Evolutionary conservation across 2,888 invertebrate species (phyloP), one percentile per base, ranked within the genome.

Genomic region (Anthophora plumipes): DNA sequence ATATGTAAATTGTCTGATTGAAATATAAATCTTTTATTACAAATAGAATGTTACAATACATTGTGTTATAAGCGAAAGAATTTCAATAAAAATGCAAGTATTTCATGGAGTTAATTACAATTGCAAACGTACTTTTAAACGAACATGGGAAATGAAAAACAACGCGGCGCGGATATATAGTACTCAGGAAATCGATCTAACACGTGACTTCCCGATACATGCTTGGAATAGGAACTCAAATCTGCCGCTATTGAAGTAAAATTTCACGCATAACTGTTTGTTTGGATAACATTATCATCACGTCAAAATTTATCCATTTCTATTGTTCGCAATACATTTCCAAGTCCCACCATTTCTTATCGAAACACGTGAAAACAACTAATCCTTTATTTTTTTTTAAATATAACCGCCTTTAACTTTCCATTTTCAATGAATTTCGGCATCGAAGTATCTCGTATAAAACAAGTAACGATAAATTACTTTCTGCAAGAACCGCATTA

Each of bases 161-260:
- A 48, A 37, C 50, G 9, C 12, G 22, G 55, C 6, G 52, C 12
- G 41, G n/a, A n/a, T n/a, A 50, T 57, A 71, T 43, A 37, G 14
- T 25, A 5, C n/a, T 41, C 77, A 71, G 85, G 80, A 85, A 84
- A 70, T 79, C 55, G 52, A 31, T 39, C 46, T 14, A 54, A 67
- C 68, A 48, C 85, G 86, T 86, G 86, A 86, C 85, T 74, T 86
- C 86, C 85, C 74, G 68, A 71, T 69, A 74, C 83, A 74, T 61
- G 85, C 11, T 59, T 48, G 11, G 84, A 86, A 85, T 86, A 31
- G 67, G 20, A 41, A 72, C 73, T 75, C n/a, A 41, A 68, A 69
- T 31, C 14, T 20, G 3, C 48, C 20, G 14, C 14, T 22, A 14
- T 8, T 43, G 11, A 39, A 66, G 14, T 39, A 11, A 70, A 66